phyloP scores from a whole-genome alignment of 2,888 invertebrate genomes.

The Troglohyphantes excavatus region DNA sequence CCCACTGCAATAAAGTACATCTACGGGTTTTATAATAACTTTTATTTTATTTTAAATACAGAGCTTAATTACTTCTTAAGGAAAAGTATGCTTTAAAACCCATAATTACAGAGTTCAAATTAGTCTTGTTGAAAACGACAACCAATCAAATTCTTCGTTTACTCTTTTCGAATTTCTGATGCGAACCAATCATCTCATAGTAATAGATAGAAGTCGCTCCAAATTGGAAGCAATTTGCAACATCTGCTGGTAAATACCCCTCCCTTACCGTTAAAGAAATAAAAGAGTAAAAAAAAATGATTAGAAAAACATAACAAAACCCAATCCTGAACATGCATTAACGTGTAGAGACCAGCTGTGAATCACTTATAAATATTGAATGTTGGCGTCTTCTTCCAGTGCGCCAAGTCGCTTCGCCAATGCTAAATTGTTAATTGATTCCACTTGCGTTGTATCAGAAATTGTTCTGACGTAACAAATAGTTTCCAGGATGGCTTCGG shows the following conservation, averaged over 20 bases:
- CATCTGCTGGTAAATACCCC: slow-evolving; percentile 2
- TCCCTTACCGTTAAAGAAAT: neutral
- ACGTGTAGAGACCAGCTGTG: slow-evolving; percentile 41
- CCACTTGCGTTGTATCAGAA: neutral
- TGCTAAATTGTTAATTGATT: slow-evolving; percentile 25
- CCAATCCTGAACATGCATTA: slow-evolving; percentile 14
- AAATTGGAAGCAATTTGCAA: slow-evolving; percentile 42
- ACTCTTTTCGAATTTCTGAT: no score
- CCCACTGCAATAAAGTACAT: no score
- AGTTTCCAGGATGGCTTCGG: neutral
- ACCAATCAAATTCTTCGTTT: no score
- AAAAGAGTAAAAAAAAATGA: neutral
- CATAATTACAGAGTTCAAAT: no score
- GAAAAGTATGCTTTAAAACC: no score
- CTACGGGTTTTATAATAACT: no score
- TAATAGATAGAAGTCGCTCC: neutral
- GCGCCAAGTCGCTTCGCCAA: neutral
- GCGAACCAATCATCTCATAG: no score
- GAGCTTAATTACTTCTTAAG: no score
- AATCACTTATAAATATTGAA: slow-evolving; percentile 9
- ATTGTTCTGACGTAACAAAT: slow-evolving; percentile 10
- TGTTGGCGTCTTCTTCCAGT: neutral
- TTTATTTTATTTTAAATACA: no score
- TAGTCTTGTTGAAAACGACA: no score
- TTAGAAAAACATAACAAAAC: slow-evolving; percentile 7